A percentile compares a stretch with the other conserved stretches of the same genome.
Evolutionary conservation across 2,113 vertebrate species (phyloP).

Genomic region (Pica pica): DNA sequence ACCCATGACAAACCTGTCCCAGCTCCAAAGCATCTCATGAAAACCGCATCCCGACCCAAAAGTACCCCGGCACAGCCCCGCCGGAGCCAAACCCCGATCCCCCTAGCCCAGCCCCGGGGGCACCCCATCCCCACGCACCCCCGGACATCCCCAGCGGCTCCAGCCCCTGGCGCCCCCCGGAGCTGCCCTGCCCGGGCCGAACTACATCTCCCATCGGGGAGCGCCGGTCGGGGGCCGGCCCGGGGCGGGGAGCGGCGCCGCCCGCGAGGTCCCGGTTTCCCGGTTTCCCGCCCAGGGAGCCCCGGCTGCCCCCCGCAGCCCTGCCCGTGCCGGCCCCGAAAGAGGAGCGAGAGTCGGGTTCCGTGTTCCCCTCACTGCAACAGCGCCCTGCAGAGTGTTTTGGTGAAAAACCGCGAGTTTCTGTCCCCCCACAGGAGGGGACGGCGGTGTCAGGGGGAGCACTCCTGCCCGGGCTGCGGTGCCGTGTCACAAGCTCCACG

Average conservation of each 20-base stretch:
- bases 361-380: accelerated
- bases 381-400: accelerated
- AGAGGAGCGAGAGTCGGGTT: not conserved
- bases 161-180: not conserved
- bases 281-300: not conserved
- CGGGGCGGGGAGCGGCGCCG: not conserved
- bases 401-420: not conserved
- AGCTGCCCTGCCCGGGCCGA: not conserved
- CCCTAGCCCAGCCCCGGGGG: too few relatives aligned
- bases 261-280: not conserved
- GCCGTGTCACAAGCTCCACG: not conserved
- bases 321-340: not conserved
- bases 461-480: accelerated
- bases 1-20: not conserved
- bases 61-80: too few relatives aligned
- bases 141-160: not conserved
- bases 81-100: not conserved
- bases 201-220: not conserved
- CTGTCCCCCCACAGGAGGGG: accelerated
- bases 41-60: not conserved
- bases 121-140: accelerated
- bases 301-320: not conserved
- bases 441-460: not conserved
- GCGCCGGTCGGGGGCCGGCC: not conserved
- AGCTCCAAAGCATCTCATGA: not conserved